Percentiles rank a stretch among this genome's conserved stretches.
Conservation (phyloP, 2,113 vertebrate species). For the Microtus pennsylvanicus region DNA sequence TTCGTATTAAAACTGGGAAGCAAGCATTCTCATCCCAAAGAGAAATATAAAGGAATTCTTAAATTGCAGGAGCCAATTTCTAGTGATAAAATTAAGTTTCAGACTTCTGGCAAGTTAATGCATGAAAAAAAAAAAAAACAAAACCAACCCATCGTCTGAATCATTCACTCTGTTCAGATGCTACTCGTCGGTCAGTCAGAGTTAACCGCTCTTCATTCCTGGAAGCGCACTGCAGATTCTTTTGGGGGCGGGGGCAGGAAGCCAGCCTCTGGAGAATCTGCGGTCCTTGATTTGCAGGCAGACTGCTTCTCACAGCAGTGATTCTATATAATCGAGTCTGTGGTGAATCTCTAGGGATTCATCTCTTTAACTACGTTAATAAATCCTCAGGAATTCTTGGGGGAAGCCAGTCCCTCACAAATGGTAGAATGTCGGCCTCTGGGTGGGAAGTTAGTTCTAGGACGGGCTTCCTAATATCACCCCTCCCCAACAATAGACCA, state of each 20-base stretch:
- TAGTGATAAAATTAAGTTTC: conserved; percentile 1
- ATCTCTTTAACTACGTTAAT: conserved; percentile 37
- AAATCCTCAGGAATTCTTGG: conserved; percentile 54
- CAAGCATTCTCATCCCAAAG: conserved; percentile 35
- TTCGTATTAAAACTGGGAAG: background rate
- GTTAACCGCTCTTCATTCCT: background rate
- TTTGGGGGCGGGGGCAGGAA: background rate
- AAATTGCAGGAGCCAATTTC: background rate
- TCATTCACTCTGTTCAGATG: background rate
- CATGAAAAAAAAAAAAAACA: background rate
- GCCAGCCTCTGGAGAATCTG: conserved; percentile 21
- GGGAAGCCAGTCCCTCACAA: conserved; percentile 16
- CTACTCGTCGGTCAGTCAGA: background rate
- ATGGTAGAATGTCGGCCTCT: background rate
- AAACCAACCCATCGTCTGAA: background rate
- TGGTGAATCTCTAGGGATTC: background rate
- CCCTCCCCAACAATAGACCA: background rate
- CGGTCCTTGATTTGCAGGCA: conserved; percentile 29
- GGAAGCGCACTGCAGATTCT: conserved; percentile 5
- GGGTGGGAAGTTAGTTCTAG: background rate
- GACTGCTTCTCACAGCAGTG: conserved; percentile 32
- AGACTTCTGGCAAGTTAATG: background rate
- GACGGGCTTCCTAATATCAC: background rate
- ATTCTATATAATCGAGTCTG: background rate
- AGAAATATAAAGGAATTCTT: background rate